Evolutionary conservation across 2,113 vertebrate species (phyloP), one percentile per base, ranked within the genome.

Genomic region (Pitta sordida): DNA sequence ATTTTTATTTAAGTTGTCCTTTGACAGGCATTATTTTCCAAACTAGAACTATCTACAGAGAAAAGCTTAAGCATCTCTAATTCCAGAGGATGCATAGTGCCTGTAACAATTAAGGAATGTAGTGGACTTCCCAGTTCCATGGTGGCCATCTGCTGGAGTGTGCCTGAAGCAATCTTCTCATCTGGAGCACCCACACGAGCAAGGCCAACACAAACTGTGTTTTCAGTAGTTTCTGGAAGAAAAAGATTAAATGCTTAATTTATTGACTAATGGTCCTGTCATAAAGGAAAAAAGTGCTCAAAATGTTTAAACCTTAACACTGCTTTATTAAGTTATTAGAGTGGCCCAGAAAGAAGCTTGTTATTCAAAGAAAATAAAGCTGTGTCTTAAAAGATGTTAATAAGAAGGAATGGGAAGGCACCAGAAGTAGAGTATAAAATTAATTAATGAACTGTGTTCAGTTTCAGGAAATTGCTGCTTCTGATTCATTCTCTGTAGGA

Each of bases 41-140:
- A 97, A 12, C 91, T 95, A 5, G 96, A 94, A 11, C 97, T 92
- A 55, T 98, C 93, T 64, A 98, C 81, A n/a, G 98, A 97, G 86
- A 98, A 99, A 20, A 99, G 96, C 68, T 96, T 97, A 34, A 99
- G 97, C 99, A 99, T 98, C 94, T 99, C 99, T 81, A 98, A 82
- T 97, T 99, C 99, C 95, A 99, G 95, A 0, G 99, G 99, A 95
- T 99, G 99, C 96, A 99, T 96, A 43, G 75, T 97, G 44, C 98
- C 98, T 1, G 98, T 98, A 65, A 99, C 92, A 14, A 99, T 95
- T 96, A 99, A 91, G 13, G 99, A 99, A 92, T 99, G 99, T 7
- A 99, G 96, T 1, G 99, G 99, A 5, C 88, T 95, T 0, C 99
- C 99, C 10, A 99, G 77, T 87, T 99, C 98, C 96, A 98, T 98